These are phyloP conservation scores for Lycia hirtaria DNA, from an alignment of 2,888 invertebrate genomes.

Conservation along the genomic window DNA sequence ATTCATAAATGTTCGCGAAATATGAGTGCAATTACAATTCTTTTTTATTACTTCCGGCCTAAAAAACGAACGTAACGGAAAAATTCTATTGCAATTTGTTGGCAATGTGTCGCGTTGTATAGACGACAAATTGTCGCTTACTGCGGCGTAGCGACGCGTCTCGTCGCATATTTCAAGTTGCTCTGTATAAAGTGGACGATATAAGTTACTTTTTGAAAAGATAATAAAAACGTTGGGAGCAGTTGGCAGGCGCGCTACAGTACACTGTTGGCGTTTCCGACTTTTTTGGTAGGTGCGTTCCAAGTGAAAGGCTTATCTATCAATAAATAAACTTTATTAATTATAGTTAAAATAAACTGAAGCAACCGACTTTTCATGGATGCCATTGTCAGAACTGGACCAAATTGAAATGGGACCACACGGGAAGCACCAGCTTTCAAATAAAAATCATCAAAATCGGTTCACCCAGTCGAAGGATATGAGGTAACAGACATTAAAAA, in stretches of 20 bases:
- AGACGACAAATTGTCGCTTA: slow-evolving; percentile 25
- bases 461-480: no score
- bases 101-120: slow-evolving; percentile 20
- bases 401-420: no score
- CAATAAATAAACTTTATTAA: no score
- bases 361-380: no score
- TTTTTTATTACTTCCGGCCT: slow-evolving; percentile 31
- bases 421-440: no score
- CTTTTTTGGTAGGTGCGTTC: slow-evolving; percentile 34
- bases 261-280: slow-evolving; percentile 46
- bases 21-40: slow-evolving; percentile 27
- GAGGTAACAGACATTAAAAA: no score
- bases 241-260: slow-evolving; percentile 70
- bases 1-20: slow-evolving; percentile 20
- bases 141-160: slow-evolving; percentile 16
- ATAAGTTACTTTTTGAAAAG: slow-evolving; percentile 44
- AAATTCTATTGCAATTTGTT: slow-evolving; percentile 20
- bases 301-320: not conserved
- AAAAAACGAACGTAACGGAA: slow-evolving; percentile 16
- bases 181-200: slow-evolving; percentile 33
- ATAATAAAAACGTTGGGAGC: slow-evolving; percentile 71
- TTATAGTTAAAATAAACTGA: no score
- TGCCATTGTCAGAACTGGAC: no score
- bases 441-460: no score
- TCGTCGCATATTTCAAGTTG: slow-evolving; percentile 27